Evolutionary conservation across 2,888 invertebrate species (phyloP).

Genomic region (Elysia crispata): DNA sequence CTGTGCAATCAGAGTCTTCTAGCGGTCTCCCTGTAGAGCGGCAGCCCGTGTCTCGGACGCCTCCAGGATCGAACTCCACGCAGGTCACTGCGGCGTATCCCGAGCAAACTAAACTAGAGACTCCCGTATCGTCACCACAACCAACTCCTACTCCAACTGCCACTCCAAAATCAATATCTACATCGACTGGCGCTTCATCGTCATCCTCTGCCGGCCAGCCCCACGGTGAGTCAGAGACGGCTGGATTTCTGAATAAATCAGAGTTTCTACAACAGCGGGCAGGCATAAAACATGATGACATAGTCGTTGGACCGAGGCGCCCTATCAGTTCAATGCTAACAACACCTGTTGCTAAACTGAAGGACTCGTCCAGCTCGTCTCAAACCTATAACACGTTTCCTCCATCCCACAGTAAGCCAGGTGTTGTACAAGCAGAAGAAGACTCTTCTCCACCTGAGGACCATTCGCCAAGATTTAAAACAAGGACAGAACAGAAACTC

Average conservation of each 20-base stretch:
- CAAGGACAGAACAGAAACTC: no score
- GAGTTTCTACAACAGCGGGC: constrained; percentile 41
- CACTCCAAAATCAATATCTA: no score
- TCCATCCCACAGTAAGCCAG: no score
- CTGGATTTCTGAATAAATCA: constrained; percentile 35
- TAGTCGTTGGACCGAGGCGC: constrained; percentile 40
- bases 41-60: neutral
- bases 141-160: neutral
- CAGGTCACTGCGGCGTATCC: neutral
- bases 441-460: no score
- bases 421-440: no score
- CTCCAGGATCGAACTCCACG: neutral
- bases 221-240: neutral
- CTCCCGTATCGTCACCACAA: neutral
- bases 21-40: neutral
- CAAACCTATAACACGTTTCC: no score
- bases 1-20: no score
- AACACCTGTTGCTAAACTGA: no score
- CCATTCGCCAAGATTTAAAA: no score
- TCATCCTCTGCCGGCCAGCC: neutral
- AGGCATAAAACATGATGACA: constrained; percentile 46
- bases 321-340: no score
- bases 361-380: no score
- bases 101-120: neutral
- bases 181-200: neutral